A percentile compares a stretch with the other conserved stretches of the same genome.
Conservation (phyloP, 2,113 vertebrate species). For the Chaenocephalus aceratus region DNA sequence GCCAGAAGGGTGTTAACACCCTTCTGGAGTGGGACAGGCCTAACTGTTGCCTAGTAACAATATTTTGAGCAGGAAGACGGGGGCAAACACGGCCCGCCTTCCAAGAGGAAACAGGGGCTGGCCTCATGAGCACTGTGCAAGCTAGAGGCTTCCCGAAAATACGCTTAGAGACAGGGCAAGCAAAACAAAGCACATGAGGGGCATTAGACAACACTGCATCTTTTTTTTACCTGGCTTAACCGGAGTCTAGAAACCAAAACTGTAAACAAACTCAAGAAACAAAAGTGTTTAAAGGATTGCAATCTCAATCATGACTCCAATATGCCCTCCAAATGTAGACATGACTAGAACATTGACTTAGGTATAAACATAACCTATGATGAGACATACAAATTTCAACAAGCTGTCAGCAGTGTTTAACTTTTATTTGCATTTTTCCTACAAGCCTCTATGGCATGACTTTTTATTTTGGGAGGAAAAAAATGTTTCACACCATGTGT, state of each 20-base stretch:
- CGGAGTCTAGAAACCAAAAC: conserved; percentile 59
- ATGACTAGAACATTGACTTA: not conserved
- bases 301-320: not conserved
- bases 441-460: not conserved
- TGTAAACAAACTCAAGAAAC: conserved; percentile 59
- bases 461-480: no score
- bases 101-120: conserved; percentile 79
- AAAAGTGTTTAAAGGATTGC: not conserved
- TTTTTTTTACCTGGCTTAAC: conserved; percentile 41
- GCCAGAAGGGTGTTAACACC: conserved; percentile 81
- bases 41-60: conserved; percentile 84
- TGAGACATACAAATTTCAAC: not conserved
- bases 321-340: not conserved
- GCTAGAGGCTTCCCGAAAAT: conserved; percentile 80
- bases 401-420: not conserved
- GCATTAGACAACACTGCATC: conserved; percentile 42
- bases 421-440: not conserved
- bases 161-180: conserved; percentile 77
- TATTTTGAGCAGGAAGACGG: conserved; percentile 85
- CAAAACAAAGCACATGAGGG: conserved; percentile 76
- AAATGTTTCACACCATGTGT: no score
- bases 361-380: not conserved
- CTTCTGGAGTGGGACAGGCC: conserved; percentile 76
- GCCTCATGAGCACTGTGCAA: conserved; percentile 74
- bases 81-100: conserved; percentile 82